A percentile compares a stretch with the other conserved stretches of the same genome.
phyloP scores from a whole-genome alignment of 1,140 invertebrate genomes.

The Anastrepha obliqua region DNA sequence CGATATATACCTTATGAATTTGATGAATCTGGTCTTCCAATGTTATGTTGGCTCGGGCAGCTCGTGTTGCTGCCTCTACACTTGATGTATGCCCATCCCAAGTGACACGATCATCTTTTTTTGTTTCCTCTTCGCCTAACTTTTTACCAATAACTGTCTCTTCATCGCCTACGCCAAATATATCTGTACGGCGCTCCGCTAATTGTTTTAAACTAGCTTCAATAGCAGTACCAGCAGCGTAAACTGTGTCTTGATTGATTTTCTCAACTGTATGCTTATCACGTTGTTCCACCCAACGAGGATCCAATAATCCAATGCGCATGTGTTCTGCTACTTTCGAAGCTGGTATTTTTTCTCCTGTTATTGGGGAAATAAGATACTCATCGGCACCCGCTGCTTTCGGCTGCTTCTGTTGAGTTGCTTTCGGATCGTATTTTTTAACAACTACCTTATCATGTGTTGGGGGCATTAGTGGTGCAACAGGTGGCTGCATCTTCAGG shows the following conservation, averaged over 20 bases:
- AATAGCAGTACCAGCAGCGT: slow-evolving; percentile 92
- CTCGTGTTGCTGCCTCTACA: slow-evolving; percentile 92
- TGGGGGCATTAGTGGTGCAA: slow-evolving; percentile 84
- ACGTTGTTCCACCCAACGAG: slow-evolving; percentile 97
- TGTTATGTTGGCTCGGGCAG: slow-evolving; percentile 95
- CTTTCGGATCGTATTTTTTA: slow-evolving; percentile 98
- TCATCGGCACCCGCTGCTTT: slow-evolving; percentile 85
- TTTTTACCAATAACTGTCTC: slow-evolving; percentile 99
- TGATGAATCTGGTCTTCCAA: slow-evolving; percentile 98
- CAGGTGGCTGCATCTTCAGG: slow-evolving; percentile 74
- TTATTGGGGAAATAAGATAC: slow-evolving; percentile 98
- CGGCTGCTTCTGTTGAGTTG: slow-evolving; percentile 76
- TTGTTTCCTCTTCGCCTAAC: slow-evolving; percentile 95
- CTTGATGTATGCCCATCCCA: slow-evolving; percentile 99
- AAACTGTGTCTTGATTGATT: slow-evolving; percentile 76
- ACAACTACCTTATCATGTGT: slow-evolving; percentile 96
- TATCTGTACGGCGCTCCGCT: slow-evolving; percentile 99
- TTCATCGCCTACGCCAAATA: slow-evolving; percentile 98
- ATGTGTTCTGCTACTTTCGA: slow-evolving; percentile 98
- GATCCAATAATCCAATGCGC: slow-evolving; percentile 96
- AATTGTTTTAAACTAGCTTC: slow-evolving; percentile 96
- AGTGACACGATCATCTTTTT: slow-evolving; percentile 92
- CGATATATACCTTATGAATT: slow-evolving; percentile 85
- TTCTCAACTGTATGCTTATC: slow-evolving; percentile 89
- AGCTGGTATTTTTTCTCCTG: slow-evolving; percentile 96